Evolutionary conservation across 2,797 vertebrate genomes (phyloP).

Genomic region (Octomys mimax): DNA sequence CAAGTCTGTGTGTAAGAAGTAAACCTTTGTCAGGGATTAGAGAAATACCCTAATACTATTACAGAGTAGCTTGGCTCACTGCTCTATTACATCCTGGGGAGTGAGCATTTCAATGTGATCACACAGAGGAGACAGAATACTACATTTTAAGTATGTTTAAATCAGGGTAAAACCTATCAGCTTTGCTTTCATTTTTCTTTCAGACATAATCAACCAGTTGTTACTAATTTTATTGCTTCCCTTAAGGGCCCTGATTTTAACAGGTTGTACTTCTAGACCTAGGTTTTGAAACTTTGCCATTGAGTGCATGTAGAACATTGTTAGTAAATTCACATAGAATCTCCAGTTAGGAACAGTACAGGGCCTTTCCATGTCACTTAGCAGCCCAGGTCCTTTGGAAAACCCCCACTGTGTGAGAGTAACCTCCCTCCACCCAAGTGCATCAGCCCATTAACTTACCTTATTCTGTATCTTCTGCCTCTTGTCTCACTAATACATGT

Average conservation of each 20-base stretch:
- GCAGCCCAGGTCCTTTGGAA: background rate
- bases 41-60: background rate
- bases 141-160: background rate
- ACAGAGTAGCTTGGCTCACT: constrained; percentile 14
- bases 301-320: background rate
- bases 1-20: constrained; percentile 24
- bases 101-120: background rate
- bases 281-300: constrained; percentile 33
- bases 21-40: background rate
- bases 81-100: background rate
- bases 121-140: background rate
- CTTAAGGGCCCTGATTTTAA: background rate
- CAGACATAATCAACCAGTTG: background rate
- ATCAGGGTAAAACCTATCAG: background rate
- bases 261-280: constrained; percentile 12
- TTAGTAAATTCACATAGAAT: constrained; percentile 30
- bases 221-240: constrained; percentile 34
- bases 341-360: background rate
- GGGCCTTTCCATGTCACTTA: background rate
- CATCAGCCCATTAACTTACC: background rate
- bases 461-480: background rate
- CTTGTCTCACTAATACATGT: background rate
- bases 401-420: background rate
- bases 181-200: constrained; percentile 48
- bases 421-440: background rate